Percentiles rank a stretch among this genome's conserved stretches.
Conservation (phyloP, 2,888 invertebrate genomes). For the Mimas tiliae region DNA sequence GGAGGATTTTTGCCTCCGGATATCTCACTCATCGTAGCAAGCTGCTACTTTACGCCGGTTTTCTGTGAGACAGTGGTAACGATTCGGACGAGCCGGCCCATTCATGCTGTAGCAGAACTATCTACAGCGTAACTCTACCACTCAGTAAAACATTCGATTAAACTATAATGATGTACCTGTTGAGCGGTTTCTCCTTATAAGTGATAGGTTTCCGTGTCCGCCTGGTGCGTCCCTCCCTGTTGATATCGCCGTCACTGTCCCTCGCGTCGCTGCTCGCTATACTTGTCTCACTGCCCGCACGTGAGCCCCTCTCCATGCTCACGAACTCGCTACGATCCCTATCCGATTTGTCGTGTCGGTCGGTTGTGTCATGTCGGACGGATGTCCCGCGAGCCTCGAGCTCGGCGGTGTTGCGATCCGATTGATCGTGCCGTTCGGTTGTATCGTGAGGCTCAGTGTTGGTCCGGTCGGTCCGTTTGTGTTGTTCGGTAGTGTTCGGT, state of each 20-base stretch:
- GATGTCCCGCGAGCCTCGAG: background rate
- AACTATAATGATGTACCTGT: conserved; percentile 52
- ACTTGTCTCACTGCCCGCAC: conserved; percentile 39
- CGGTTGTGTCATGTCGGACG: background rate
- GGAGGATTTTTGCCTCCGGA: no score
- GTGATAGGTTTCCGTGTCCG: conserved; percentile 60
- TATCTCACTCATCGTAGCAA: no score
- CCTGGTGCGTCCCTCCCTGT: conserved; percentile 53
- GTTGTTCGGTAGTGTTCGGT: background rate
- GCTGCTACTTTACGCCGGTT: no score
- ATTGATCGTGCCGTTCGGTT: background rate
- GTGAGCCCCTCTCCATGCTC: background rate
- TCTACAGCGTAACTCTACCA: no score
- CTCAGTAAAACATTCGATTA: no score
- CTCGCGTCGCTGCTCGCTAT: conserved; percentile 13
- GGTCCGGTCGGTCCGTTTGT: background rate
- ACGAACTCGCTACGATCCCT: background rate
- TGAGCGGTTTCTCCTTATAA: conserved; percentile 75
- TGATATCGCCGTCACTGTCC: conserved; percentile 44
- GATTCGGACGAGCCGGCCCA: no score
- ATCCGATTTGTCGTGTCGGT: background rate
- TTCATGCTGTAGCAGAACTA: no score
- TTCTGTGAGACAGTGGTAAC: no score
- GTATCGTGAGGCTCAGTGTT: background rate
- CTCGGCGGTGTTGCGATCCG: background rate